These are phyloP conservation scores for Dinothrombium tinctorium DNA, from an alignment of 1,140 invertebrate species.

Conservation along the genomic window DNA sequence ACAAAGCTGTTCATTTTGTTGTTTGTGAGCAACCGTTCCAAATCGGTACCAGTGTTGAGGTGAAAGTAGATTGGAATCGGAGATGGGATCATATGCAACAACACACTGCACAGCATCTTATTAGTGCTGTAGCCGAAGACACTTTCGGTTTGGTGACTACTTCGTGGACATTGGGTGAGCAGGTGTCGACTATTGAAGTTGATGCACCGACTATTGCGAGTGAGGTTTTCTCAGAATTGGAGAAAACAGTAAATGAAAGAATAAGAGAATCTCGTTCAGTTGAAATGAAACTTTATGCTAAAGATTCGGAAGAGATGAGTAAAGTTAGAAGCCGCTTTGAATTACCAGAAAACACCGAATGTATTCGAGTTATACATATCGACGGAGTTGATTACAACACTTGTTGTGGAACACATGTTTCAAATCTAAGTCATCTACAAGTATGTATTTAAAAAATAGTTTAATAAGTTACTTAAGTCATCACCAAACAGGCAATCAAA, in stretches of 20 bases:
- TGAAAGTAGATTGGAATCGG: slow-evolving; percentile 43
- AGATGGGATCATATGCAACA: slow-evolving; percentile 74
- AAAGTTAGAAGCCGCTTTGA: too few relatives aligned
- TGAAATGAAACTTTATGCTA: slow-evolving; percentile 15
- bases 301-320: too few relatives aligned
- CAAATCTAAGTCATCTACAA: too few relatives aligned
- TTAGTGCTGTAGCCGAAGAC: slow-evolving; percentile 48
- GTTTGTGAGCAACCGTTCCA: slow-evolving; percentile 25
- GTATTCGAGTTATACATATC: too few relatives aligned
- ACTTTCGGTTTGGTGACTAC: slow-evolving; percentile 39
- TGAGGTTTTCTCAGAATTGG: neutral
- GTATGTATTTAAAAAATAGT: too few relatives aligned
- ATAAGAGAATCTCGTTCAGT: slow-evolving; percentile 25
- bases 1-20: slow-evolving; percentile 43
- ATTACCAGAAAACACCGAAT: too few relatives aligned
- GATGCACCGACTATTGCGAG: slow-evolving; percentile 19
- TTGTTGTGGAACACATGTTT: too few relatives aligned
- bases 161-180: slow-evolving; percentile 51
- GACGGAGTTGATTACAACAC: too few relatives aligned
- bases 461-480: too few relatives aligned
- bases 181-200: slow-evolving; percentile 35
- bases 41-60: slow-evolving; percentile 31
- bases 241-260: slow-evolving; percentile 15
- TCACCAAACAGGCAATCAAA: too few relatives aligned
- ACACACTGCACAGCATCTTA: slow-evolving; percentile 58